Evolutionary conservation across 64 coral and sea anemone genomes (phyloP).

Genomic region (Cladopsammia gracilis): DNA sequence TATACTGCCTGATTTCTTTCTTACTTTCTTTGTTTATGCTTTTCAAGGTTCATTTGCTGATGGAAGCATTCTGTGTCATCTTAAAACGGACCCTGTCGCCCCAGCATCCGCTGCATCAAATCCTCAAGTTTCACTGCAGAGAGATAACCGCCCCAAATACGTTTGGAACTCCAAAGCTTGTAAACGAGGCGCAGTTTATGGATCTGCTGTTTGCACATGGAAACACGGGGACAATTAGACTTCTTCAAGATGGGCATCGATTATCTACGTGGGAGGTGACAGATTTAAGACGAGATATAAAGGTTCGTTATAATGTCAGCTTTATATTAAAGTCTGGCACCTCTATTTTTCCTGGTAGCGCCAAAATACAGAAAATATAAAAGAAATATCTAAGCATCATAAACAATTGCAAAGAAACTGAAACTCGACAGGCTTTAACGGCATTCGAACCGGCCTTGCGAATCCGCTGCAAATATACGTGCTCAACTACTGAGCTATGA

Average conservation of each 20-base stretch:
- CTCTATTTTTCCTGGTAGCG: too few species aligned
- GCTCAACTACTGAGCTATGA: too few species aligned
- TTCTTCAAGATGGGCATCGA: conserved; percentile 23
- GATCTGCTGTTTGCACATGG: conserved; percentile 69
- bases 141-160: conserved; percentile 55
- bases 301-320: conserved; percentile 13
- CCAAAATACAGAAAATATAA: too few species aligned
- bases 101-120: conserved; percentile 68
- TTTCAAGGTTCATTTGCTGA: conserved; percentile 58
- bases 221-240: conserved; percentile 4
- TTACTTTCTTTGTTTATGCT: not conserved
- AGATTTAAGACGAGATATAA: conserved; percentile 33
- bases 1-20: not conserved
- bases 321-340: too few species aligned
- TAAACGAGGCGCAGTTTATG: not conserved
- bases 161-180: conserved; percentile 37
- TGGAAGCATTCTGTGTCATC: conserved; percentile 68
- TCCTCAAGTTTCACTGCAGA: conserved; percentile 78
- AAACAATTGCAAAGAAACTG: too few species aligned
- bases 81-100: conserved; percentile 61
- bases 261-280: conserved; percentile 47
- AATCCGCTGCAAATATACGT: too few species aligned
- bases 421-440: too few species aligned
- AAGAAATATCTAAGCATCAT: too few species aligned
- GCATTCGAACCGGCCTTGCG: too few species aligned